phyloP scores from a whole-genome alignment of 2,113 vertebrate species.

The Aleadryas rufinucha region DNA sequence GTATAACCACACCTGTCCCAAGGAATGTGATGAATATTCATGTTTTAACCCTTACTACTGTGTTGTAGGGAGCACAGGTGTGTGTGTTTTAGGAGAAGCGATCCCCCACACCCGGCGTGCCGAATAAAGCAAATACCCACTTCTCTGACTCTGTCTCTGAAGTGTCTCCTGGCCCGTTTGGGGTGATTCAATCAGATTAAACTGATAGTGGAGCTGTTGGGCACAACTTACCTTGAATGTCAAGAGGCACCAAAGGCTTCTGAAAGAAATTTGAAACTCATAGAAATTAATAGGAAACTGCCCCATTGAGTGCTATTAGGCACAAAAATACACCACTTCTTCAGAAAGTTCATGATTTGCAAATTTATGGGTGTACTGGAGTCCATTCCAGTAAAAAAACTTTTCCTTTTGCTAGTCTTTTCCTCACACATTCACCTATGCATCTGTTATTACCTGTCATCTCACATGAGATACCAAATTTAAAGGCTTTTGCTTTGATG shows the following conservation, averaged over 20 bases:
- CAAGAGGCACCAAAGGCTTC: not conserved
- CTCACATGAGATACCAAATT: not conserved
- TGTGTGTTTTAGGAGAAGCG: no score
- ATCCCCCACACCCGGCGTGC: no score
- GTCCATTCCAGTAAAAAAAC: not conserved
- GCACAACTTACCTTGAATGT: not conserved
- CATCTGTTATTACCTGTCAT: not conserved
- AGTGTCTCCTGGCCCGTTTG: no score
- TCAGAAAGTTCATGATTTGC: not conserved
- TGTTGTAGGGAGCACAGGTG: no score
- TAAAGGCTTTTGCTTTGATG: not conserved
- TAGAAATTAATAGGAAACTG: not conserved
- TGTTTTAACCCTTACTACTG: no score
- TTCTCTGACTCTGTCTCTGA: no score
- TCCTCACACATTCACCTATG: accelerated
- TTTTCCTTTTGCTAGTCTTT: not conserved
- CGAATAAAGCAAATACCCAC: no score
- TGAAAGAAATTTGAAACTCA: not conserved
- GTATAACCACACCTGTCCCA: no score
- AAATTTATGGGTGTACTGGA: not conserved
- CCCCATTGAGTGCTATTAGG: not conserved
- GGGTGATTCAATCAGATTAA: no score
- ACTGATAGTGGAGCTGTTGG: not conserved
- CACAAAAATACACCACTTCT: not conserved
- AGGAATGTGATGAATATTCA: no score